These are phyloP conservation scores for Zosterops pallidus DNA, from an alignment of 2,113 vertebrate species.

Conservation along the genomic window DNA sequence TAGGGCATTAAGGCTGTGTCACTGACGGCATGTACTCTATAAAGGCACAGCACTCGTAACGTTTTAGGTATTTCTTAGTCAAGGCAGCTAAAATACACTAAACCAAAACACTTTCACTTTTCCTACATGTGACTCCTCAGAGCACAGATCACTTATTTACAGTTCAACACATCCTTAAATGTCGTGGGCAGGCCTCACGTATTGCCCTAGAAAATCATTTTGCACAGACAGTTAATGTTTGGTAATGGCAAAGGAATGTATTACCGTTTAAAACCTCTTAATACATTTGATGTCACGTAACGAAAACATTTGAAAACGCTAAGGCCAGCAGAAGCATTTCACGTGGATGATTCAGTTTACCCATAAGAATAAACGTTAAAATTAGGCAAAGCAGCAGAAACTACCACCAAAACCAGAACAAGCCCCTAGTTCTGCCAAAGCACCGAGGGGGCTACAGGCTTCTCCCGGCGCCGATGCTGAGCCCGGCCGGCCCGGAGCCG, in stretches of 20 bases:
- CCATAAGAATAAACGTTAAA: not conserved
- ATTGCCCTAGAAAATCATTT: not conserved
- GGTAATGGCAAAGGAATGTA: not conserved
- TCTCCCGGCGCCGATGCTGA: not conserved
- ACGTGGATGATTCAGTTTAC: not conserved
- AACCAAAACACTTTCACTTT: constrained; percentile 26
- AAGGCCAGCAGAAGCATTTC: not conserved
- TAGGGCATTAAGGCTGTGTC: not conserved
- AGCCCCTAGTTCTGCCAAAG: not conserved
- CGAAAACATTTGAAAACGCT: not conserved
- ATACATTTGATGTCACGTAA: not conserved
- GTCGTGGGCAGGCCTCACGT: not conserved
- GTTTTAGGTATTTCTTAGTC: not conserved
- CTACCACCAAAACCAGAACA: not conserved
- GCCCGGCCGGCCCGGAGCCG: not conserved
- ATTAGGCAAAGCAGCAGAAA: not conserved
- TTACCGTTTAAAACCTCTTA: not conserved
- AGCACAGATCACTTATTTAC: not conserved
- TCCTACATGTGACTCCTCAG: not conserved
- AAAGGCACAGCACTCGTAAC: not conserved
- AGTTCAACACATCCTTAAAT: not conserved
- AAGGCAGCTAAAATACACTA: not conserved
- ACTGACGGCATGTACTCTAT: not conserved
- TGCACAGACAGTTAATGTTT: not conserved
- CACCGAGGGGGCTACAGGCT: not conserved